Percentiles rank a stretch among this genome's conserved stretches.
phyloP scores from a whole-genome alignment of 1,140 invertebrate genomes.

The Bombus confusus region DNA sequence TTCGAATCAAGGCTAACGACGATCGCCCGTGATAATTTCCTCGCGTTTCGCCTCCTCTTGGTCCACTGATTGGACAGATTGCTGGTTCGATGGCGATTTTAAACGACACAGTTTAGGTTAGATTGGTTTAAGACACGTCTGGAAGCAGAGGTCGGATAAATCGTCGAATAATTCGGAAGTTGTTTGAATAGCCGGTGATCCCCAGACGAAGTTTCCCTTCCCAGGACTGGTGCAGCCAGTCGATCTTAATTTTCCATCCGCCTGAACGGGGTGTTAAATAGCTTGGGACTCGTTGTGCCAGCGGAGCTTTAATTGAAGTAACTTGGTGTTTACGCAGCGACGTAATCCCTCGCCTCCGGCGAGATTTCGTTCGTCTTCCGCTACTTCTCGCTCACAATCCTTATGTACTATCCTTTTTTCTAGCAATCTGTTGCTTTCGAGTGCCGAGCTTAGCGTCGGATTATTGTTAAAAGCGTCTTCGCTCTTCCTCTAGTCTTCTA shows the following conservation, averaged over 20 bases:
- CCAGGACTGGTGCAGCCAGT: not conserved
- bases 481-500: not conserved
- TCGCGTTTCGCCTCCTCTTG: no score
- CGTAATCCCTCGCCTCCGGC: constrained; percentile 14
- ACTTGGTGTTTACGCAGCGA: constrained; percentile 32
- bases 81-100: no score
- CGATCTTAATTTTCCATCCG: constrained; percentile 39
- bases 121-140: not conserved
- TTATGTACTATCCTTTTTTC: not conserved
- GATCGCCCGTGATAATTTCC: not conserved
- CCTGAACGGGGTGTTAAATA: constrained; percentile 34
- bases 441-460: not conserved
- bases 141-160: constrained; percentile 1
- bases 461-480: not conserved
- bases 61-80: not conserved
- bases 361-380: not conserved
- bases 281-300: constrained; percentile 5
- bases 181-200: constrained; percentile 26
- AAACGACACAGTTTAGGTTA: not conserved
- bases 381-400: not conserved
- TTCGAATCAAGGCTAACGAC: not conserved
- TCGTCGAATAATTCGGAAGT: constrained; percentile 19
- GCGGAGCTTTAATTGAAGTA: constrained; percentile 33
- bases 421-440: not conserved
- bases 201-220: not conserved